Conservation (phyloP, 2,797 vertebrate species). For the Argentina silus region DNA sequence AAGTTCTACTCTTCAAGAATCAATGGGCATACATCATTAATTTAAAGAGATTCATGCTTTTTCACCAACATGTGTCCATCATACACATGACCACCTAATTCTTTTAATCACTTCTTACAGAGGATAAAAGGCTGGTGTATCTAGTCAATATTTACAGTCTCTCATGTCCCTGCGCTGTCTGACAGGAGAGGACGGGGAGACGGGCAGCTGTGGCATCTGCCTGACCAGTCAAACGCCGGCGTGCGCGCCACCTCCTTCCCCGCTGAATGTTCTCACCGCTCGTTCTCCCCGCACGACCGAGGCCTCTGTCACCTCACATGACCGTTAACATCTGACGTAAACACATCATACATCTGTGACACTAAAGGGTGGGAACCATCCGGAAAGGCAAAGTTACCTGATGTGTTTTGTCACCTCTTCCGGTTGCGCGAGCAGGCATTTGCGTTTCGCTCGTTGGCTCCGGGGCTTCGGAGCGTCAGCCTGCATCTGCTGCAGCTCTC, state of each 20-base stretch:
- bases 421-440: slow-evolving; percentile 79
- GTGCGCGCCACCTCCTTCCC: slow-evolving; percentile 13
- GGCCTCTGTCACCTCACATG: slow-evolving; percentile 76
- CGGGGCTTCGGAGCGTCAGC: slow-evolving; percentile 78
- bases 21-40: too few relatives aligned
- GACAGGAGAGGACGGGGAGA: background rate
- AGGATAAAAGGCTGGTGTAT: background rate
- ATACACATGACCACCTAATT: slow-evolving; percentile 36
- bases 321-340: slow-evolving; percentile 59
- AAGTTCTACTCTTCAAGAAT: too few relatives aligned
- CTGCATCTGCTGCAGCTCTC: slow-evolving; percentile 81
- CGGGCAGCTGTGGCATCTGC: slow-evolving; percentile 36
- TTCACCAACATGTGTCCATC: slow-evolving; percentile 38
- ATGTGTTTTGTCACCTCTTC: slow-evolving; percentile 85
- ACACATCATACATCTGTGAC: slow-evolving; percentile 68
- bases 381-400: slow-evolving; percentile 79
- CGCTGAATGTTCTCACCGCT: slow-evolving; percentile 53
- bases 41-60: background rate
- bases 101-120: slow-evolving; percentile 31
- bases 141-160: slow-evolving; percentile 27
- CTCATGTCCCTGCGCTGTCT: slow-evolving; percentile 6
- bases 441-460: slow-evolving; percentile 68
- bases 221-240: slow-evolving; percentile 33
- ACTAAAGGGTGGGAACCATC: slow-evolving; percentile 74
- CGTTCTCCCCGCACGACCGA: slow-evolving; percentile 46